Base-by-base conservation (phyloP, 2,113 vertebrate species). In the Chloropsis hardwickii region DNA sequence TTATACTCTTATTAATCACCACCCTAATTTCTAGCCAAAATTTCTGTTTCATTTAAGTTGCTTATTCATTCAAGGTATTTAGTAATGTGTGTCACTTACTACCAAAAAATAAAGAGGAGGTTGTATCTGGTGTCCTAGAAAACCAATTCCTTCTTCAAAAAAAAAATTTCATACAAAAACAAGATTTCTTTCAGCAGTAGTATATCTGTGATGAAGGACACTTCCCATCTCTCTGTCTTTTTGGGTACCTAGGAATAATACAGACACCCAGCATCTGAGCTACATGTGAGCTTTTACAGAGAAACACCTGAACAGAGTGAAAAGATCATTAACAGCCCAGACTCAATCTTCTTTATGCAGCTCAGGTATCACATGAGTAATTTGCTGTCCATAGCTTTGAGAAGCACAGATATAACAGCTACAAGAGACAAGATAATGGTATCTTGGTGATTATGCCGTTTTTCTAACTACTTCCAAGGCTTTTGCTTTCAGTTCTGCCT, bases 291-390 rank as follows among this genome's bases (percentile, higher is more conserved):
- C 87, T 97, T 92, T 95, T 92, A 95, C 80, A 71, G 69, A 95
- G 92, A 97, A 94, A 96, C 76, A 50, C 85, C 93, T 71, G 96
- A 98, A 97, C 94, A 97, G 91, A 97, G 88, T 96, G 96, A 95
- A 97, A 97, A 97, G 95, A 97, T 98, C 95, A 97, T 97, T 98
- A 98, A 93, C 95, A 97, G 96, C 97, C 93, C 88, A 87, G 96
- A 97, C 97, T 98, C 98, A 97, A 95, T 98, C 97, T 97, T 96
- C 94, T 92, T 94, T 97, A 94, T 96, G 93, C 97, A 97, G 96
- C 96, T 98, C 96, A 96, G 97, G 96, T 98, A 97, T 97, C 98
- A 98, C 97, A 97, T 94, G 88, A 97, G 97, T 97, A 97, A 98
- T 98, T 98, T 98, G 69, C 95, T 70, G 84, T 95, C 97, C 95